Conservation (phyloP, 2,888 invertebrate species). For the Ectemnius cavifrons region DNA sequence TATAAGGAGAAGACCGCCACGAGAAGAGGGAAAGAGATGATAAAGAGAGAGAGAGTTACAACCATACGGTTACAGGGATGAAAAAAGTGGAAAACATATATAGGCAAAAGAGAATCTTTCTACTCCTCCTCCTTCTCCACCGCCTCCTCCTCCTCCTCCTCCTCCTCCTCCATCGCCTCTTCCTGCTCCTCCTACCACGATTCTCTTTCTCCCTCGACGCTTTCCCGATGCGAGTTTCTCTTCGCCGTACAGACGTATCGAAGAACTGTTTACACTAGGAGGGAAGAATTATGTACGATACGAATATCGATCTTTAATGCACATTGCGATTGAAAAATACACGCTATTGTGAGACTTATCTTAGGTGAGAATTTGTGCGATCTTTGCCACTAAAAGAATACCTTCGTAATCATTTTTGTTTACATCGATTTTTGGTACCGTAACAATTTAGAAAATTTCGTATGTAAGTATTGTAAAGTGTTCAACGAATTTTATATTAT, state of each 20-base stretch:
- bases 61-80: constrained; percentile 40
- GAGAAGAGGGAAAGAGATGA: constrained; percentile 7
- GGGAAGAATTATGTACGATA: constrained; percentile 47
- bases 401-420: too few relatives aligned
- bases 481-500: too few relatives aligned
- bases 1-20: too few relatives aligned
- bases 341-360: constrained; percentile 12
- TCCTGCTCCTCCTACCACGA: background rate
- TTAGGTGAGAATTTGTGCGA: background rate
- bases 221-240: constrained; percentile 34
- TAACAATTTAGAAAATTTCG: too few relatives aligned
- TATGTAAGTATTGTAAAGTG: too few relatives aligned
- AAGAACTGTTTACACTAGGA: constrained; percentile 53
- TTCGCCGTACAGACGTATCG: constrained; percentile 48
- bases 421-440: too few relatives aligned
- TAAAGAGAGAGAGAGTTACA: constrained; percentile 24
- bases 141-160: background rate
- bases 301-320: constrained; percentile 56
- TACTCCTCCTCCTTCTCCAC: constrained; percentile 15
- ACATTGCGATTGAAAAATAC: constrained; percentile 49
- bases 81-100: constrained; percentile 68
- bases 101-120: constrained; percentile 61
- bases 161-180: background rate
- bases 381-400: too few relatives aligned
- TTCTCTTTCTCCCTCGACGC: constrained; percentile 5